phyloP scores from a whole-genome alignment of 2,888 invertebrate species.

The Celastrina argiolus region DNA sequence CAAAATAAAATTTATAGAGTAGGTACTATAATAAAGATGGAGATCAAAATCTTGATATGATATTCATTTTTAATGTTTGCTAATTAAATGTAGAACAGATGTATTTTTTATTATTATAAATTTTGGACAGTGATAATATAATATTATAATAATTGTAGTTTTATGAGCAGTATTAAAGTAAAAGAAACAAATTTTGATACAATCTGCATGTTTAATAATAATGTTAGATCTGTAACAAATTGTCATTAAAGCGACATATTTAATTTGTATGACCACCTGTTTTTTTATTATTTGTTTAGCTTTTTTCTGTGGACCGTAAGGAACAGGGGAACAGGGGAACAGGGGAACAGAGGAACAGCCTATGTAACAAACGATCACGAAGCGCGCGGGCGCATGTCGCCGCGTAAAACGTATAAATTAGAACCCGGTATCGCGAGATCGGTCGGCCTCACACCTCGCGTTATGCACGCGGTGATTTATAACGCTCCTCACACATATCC shows the following conservation, averaged over 20 bases:
- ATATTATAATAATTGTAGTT: not conserved
- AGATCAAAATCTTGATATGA: not conserved
- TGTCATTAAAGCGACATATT: not conserved
- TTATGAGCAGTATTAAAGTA: not conserved
- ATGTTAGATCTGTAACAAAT: not conserved
- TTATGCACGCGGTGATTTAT: slow-evolving; percentile 67
- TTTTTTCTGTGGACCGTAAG: slow-evolving; percentile 8
- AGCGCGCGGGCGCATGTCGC: slow-evolving; percentile 65
- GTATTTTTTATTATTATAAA: not conserved
- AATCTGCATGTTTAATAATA: not conserved
- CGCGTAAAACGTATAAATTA: slow-evolving; percentile 77
- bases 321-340: slow-evolving; percentile 41
- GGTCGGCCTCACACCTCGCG: slow-evolving; percentile 75
- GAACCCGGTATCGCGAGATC: slow-evolving; percentile 68
- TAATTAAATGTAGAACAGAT: slow-evolving; percentile 9
- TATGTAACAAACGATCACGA: slow-evolving; percentile 47
- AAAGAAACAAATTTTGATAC: not conserved
- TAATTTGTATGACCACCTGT: not conserved
- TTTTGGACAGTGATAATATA: not conserved
- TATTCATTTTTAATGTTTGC: not conserved
- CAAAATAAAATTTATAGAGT: not conserved
- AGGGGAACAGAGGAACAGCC: slow-evolving; percentile 42
- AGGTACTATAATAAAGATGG: not conserved
- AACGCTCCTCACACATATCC: slow-evolving; percentile 53
- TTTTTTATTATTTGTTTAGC: not conserved